A percentile compares a stretch with the other conserved stretches of the same genome.
phyloP scores from a whole-genome alignment of 2,113 vertebrate genomes.

The Caranx ignobilis region DNA sequence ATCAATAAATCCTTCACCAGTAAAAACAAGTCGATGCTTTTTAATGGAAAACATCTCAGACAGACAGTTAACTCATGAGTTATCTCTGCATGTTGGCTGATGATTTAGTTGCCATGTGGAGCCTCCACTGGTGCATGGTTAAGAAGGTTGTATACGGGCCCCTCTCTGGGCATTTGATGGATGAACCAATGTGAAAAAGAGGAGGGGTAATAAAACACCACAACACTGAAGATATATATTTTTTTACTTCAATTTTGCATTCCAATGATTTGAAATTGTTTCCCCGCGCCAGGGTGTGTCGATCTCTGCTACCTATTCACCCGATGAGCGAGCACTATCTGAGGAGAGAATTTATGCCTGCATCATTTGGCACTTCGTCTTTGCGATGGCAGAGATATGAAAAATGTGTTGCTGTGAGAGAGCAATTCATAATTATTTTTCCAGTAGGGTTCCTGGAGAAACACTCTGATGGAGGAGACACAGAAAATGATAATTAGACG shows the following conservation, averaged over 20 bases:
- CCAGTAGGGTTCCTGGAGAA: conserved; percentile 24
- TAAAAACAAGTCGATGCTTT: background rate
- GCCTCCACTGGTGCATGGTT: background rate
- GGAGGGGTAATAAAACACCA: conserved; percentile 40
- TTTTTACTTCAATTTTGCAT: conserved; percentile 64
- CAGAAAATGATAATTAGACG: conserved; percentile 54
- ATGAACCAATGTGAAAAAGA: conserved; percentile 37
- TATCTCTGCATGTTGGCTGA: background rate
- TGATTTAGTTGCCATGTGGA: background rate
- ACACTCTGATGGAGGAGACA: conserved; percentile 23
- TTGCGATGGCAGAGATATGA: conserved; percentile 53
- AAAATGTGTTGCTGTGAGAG: conserved; percentile 45
- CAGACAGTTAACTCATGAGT: background rate
- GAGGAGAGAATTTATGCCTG: conserved; percentile 29
- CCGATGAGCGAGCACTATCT: conserved; percentile 24
- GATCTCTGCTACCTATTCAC: conserved; percentile 26
- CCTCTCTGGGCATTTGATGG: conserved; percentile 38
- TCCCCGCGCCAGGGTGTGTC: conserved; percentile 12
- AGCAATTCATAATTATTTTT: conserved; percentile 66
- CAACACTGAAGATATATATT: conserved; percentile 19
- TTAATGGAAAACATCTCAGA: background rate
- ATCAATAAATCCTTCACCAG: background rate
- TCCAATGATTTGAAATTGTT: conserved; percentile 58
- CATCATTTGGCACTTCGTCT: conserved; percentile 62
- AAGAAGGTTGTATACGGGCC: background rate